Percentiles rank a stretch among this genome's conserved stretches.
Conservation (phyloP, 2,888 invertebrate genomes). For the Drosophila sordidula region DNA sequence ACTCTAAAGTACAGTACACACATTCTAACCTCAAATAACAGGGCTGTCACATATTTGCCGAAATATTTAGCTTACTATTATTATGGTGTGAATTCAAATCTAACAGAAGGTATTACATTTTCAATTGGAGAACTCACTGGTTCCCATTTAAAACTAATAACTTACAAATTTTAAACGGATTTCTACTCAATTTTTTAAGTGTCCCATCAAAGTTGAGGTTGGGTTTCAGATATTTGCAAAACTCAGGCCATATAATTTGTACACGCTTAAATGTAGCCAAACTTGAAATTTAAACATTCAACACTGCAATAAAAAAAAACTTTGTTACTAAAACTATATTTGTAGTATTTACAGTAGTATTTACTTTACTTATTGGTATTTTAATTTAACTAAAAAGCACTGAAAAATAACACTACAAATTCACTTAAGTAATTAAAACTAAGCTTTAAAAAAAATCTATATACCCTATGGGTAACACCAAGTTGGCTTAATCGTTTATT, state of each 20-base stretch:
- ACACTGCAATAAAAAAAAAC: not conserved
- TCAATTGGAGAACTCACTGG: not conserved
- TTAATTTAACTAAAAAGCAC: conserved; percentile 2
- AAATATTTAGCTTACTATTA: not conserved
- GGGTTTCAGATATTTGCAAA: not conserved
- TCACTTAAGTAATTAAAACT: not conserved
- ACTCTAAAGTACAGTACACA: not conserved
- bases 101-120: not conserved
- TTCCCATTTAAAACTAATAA: too few species aligned
- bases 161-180: too few species aligned
- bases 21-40: not conserved
- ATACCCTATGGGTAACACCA: not conserved
- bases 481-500: not conserved
- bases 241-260: not conserved
- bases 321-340: not conserved
- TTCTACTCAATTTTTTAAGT: too few species aligned
- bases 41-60: not conserved
- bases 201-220: too few species aligned
- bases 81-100: too few species aligned
- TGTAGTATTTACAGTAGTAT: not conserved
- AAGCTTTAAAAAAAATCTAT: not conserved
- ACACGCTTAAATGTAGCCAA: too few species aligned
- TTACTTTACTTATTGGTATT: not conserved
- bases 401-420: not conserved
- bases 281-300: not conserved